Conservation (phyloP, 2,797 vertebrate genomes). For the Danionella dracula region DNA sequence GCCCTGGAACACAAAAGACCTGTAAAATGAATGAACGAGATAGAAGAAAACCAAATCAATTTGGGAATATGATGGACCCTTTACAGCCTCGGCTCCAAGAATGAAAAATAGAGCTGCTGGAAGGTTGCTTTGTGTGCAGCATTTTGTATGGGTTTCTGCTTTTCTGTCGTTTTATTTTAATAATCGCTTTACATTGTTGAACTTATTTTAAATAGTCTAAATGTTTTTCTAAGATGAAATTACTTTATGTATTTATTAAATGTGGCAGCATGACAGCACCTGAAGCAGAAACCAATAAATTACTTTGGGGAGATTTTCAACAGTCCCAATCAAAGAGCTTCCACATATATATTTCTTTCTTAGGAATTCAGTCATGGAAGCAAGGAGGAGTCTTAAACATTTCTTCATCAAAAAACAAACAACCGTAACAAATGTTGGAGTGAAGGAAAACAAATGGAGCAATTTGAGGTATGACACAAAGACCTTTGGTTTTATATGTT, state of each 20-base stretch:
- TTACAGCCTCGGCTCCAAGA: neutral
- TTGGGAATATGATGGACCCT: constrained; percentile 26
- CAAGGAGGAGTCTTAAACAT: too few species aligned
- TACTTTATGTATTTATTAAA: neutral
- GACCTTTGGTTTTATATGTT: too few species aligned
- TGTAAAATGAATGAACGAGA: constrained; percentile 25
- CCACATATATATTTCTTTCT: too few species aligned
- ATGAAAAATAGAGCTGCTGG: constrained; percentile 19
- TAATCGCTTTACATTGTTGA: neutral
- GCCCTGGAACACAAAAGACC: too few species aligned
- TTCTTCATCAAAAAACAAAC: too few species aligned
- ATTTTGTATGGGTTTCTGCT: neutral
- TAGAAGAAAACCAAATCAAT: constrained; percentile 20
- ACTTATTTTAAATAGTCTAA: neutral
- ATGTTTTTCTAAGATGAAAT: neutral
- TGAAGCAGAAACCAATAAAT: constrained; percentile 2
- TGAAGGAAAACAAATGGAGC: too few species aligned
- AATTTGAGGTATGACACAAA: too few species aligned
- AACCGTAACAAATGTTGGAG: too few species aligned
- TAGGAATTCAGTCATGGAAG: too few species aligned
- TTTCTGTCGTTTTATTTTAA: neutral
- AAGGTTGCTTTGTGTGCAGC: neutral
- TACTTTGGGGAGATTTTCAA: neutral
- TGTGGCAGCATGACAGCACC: neutral
- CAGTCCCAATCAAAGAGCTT: neutral